These are phyloP conservation scores for Siphamia tubifer DNA, from an alignment of 2,113 vertebrate species.

Conservation along the genomic window DNA sequence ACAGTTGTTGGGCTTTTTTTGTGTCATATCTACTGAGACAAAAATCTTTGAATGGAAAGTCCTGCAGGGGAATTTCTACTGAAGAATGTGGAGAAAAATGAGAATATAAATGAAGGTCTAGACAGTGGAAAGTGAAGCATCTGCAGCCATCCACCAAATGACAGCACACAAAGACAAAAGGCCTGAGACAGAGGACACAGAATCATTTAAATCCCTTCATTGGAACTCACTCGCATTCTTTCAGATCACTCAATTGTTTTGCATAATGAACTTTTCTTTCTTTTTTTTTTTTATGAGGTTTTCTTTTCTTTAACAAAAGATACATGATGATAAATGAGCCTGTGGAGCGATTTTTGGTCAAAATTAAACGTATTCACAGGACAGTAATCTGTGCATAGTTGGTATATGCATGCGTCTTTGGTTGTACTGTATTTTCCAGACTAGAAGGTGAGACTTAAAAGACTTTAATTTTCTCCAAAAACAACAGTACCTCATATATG, in stretches of 20 bases:
- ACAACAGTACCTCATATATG: too few species aligned
- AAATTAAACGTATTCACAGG: too few species aligned
- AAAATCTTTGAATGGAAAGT: slow-evolving; percentile 52
- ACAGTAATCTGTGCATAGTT: too few species aligned
- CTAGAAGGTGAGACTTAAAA: too few species aligned
- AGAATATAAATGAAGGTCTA: slow-evolving; percentile 71
- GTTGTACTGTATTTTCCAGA: too few species aligned
- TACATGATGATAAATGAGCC: slow-evolving; percentile 45
- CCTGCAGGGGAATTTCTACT: slow-evolving; percentile 45
- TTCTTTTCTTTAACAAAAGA: slow-evolving; percentile 15
- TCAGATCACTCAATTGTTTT: slow-evolving; percentile 38
- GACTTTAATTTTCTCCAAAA: too few species aligned
- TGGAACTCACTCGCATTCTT: slow-evolving; percentile 34
- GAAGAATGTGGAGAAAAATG: slow-evolving; percentile 53
- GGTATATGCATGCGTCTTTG: too few species aligned
- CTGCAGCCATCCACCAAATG: slow-evolving; percentile 56
- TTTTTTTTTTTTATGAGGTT: neutral
- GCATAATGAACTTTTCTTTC: slow-evolving; percentile 15
- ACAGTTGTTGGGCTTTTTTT: slow-evolving; percentile 8
- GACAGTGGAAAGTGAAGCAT: slow-evolving; percentile 54
- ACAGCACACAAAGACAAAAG: slow-evolving; percentile 48
- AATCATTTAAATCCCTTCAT: slow-evolving; percentile 58
- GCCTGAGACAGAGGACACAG: slow-evolving; percentile 37
- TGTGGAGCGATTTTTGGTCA: too few species aligned
- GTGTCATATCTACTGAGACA: slow-evolving; percentile 46